These are phyloP conservation scores for Apteryx owenii DNA, from an alignment of 2,113 vertebrate species.

Conservation along the genomic window DNA sequence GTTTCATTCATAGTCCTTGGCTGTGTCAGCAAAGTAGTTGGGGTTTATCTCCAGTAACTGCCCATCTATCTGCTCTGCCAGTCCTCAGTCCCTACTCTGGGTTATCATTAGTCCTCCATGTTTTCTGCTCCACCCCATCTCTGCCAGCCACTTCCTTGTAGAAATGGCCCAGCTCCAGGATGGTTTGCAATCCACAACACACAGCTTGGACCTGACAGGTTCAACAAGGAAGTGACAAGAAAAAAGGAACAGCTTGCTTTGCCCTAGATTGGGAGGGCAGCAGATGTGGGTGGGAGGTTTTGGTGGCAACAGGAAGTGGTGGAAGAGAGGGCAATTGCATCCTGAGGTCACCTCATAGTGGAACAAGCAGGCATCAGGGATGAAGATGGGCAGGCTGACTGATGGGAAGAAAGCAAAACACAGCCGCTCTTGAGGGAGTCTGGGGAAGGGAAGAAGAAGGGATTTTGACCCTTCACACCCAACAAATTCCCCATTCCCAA, in stretches of 20 bases:
- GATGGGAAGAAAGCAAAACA: background rate
- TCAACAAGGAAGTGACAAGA: background rate
- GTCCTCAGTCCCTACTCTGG: background rate
- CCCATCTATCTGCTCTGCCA: constrained; percentile 35
- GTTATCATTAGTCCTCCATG: constrained; percentile 13
- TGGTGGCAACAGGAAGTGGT: constrained; percentile 39
- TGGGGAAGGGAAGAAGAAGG: background rate
- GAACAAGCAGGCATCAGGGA: background rate
- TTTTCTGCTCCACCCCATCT: constrained; percentile 38
- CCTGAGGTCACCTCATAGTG: background rate
- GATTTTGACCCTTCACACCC: background rate
- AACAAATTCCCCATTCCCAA: background rate
- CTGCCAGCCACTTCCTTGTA: constrained; percentile 33
- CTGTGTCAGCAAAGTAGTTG: constrained; percentile 26
- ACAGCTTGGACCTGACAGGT: constrained; percentile 12
- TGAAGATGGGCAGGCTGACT: background rate
- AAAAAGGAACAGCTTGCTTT: background rate
- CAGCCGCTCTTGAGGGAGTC: background rate
- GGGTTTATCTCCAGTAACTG: constrained; percentile 40
- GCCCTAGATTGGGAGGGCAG: constrained; percentile 6
- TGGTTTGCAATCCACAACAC: background rate
- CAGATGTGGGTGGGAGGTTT: constrained; percentile 31
- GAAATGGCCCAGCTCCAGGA: background rate
- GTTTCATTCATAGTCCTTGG: constrained; percentile 45
- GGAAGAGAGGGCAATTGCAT: background rate